Evolutionary conservation across 2,888 invertebrate species (phyloP).

Genomic region (Cryptus viduatorius): DNA sequence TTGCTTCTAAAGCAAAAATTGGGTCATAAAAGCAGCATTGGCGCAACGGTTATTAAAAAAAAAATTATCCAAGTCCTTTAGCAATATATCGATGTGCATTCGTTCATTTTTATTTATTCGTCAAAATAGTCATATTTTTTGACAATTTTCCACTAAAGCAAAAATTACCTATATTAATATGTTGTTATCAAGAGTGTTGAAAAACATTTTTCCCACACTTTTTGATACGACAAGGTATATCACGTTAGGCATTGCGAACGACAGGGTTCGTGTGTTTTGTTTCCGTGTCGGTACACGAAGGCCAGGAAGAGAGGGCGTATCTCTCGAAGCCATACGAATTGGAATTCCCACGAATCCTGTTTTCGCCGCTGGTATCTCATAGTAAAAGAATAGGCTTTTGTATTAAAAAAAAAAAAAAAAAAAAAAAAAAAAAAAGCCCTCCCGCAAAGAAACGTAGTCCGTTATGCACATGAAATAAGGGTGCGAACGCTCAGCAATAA

Average conservation of each 20-base stretch:
- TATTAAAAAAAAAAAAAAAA: constrained; percentile 77
- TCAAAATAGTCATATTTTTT: not conserved
- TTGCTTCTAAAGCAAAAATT: constrained; percentile 23
- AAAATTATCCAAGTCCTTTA: too few relatives aligned
- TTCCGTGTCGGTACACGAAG: constrained; percentile 32
- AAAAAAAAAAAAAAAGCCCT: constrained; percentile 77
- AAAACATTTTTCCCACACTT: constrained; percentile 40
- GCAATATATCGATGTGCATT: too few relatives aligned
- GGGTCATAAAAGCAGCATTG: not conserved
- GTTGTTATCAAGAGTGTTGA: not conserved
- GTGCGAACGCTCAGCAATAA: constrained; percentile 9
- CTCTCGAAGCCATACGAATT: constrained; percentile 47
- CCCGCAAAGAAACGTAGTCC: constrained; percentile 72
- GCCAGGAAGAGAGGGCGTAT: constrained; percentile 36
- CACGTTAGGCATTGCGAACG: constrained; percentile 24
- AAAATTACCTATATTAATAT: not conserved
- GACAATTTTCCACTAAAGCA: not conserved
- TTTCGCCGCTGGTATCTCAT: constrained; percentile 49
- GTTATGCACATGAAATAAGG: constrained; percentile 57
- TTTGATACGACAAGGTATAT: not conserved
- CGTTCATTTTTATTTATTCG: too few relatives aligned
- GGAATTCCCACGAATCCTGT: constrained; percentile 59
- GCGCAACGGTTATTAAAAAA: not conserved
- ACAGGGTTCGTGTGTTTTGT: constrained; percentile 36
- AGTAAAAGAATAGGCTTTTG: constrained; percentile 41